These are phyloP conservation scores for Augiades crinisus DNA, from an alignment of 2,888 invertebrate genomes.

Conservation along the genomic window DNA sequence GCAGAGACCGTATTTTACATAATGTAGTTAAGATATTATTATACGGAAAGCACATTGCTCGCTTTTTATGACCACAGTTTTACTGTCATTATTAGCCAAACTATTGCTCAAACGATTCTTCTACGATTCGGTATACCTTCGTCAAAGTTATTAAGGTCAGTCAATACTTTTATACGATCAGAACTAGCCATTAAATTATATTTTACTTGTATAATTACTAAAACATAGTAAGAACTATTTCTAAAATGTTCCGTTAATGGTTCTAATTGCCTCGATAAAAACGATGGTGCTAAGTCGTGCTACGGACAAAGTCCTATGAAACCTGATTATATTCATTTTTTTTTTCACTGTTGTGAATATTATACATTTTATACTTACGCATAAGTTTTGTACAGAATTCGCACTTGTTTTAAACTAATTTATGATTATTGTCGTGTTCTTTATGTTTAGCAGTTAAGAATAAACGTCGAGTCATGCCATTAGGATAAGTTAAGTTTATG, in stretches of 20 bases:
- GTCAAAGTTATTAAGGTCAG: conserved; percentile 41
- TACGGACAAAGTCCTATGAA: conserved; percentile 69
- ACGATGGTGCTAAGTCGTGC: conserved; percentile 76
- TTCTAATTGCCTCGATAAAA: conserved; percentile 41
- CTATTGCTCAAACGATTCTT: background rate
- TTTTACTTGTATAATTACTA: background rate
- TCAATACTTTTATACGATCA: conserved; percentile 25
- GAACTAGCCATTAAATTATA: conserved; percentile 6
- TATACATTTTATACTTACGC: conserved; percentile 45
- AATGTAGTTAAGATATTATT: no score
- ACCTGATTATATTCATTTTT: conserved; percentile 58
- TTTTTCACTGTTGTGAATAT: conserved; percentile 69
- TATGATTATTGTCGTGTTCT: conserved; percentile 43
- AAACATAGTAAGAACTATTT: background rate
- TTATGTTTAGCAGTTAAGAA: conserved; percentile 53
- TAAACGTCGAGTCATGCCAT: conserved; percentile 77
- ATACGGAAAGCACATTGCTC: no score
- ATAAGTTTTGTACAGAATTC: conserved; percentile 68
- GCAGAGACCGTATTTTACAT: no score
- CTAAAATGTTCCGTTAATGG: background rate
- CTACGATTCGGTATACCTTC: conserved; percentile 20
- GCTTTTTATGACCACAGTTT: no score
- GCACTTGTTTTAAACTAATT: conserved; percentile 47
- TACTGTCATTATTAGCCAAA: background rate
- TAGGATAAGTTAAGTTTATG: conserved; percentile 57